Conservation (phyloP, 2,888 invertebrate species). For the Resseliella maxima region DNA sequence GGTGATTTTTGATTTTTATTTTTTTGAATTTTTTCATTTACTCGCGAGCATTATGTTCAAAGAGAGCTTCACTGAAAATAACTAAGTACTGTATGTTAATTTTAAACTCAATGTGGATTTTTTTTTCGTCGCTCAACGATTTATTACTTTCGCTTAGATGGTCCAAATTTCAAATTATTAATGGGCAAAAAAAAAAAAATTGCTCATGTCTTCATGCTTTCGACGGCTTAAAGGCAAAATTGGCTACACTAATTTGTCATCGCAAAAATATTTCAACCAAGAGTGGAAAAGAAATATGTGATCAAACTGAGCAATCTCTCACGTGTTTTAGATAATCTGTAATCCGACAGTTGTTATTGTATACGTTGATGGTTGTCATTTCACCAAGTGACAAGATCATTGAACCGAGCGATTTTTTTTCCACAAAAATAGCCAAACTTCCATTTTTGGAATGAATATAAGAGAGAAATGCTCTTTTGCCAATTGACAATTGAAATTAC, state of each 20-base stretch:
- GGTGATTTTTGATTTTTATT: background rate
- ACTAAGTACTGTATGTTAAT: too few species aligned
- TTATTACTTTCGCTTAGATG: too few species aligned
- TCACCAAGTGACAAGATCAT: background rate
- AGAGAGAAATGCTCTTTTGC: background rate
- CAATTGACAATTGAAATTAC: slow-evolving; percentile 2
- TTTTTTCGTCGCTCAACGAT: too few species aligned
- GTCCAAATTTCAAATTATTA: too few species aligned
- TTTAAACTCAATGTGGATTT: background rate
- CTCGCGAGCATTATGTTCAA: too few species aligned
- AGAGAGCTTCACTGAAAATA: too few species aligned
- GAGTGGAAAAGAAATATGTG: background rate
- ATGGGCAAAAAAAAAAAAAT: background rate
- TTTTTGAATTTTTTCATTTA: background rate
- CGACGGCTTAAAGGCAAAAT: background rate
- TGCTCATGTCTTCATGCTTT: background rate
- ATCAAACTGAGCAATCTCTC: background rate
- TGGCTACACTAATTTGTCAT: background rate
- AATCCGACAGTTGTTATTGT: slow-evolving; percentile 13
- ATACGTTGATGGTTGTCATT: slow-evolving; percentile 12
- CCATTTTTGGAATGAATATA: background rate
- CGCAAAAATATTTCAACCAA: background rate
- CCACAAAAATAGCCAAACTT: background rate
- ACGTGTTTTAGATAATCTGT: slow-evolving; percentile 23
- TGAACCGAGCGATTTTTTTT: slow-evolving; percentile 1